Base-by-base conservation (phyloP, 2,888 invertebrate species). In the Timandra comae region DNA sequence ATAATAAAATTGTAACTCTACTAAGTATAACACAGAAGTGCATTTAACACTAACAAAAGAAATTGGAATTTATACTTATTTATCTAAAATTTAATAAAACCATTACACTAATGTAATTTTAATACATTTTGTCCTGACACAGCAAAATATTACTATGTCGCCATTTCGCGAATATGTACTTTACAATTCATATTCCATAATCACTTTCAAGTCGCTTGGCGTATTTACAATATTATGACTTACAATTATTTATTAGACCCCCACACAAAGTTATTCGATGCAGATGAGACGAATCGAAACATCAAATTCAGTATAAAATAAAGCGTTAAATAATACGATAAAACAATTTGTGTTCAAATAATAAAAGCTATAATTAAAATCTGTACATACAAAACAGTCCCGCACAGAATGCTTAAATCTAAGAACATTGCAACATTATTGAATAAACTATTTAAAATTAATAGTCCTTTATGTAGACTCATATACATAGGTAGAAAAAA, bases 401-500 rank as follows among this genome's bases (percentile, higher is more conserved):
- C 56, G 62, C 65, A 62, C 63, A 65, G 61, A 57, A 56, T 49
- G 9, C 63, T 66, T 67, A 65, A 29, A 29, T 49, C 63, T 71
- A 69, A 61, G 11, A 66, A 68, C 67, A 74, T 73, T 71, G 75
- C 67, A 77, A 76, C 67, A 50, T 65, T 58, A 63, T 69, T 66
- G 35, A 43, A 40, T 43, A 34, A 44, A 34, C 30, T 43, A 43
- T 41, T 38, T 38, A 38, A 69, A 66, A 66, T 58, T 63, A 67
- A 70, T 63, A 49, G 55, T 60, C 51, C 56, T 58, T 56, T 55
- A 56, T 51, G 55, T 60, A 62, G 73, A 63, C 67, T 56, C 68
- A 74, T 82, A 76, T 79, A 77, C 74, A 78, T 68, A 76, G 11
- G 76, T 81, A 78, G 69, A 78, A 81, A 81, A 82, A 81, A 82